Percentiles rank a stretch among this genome's conserved stretches.
These are phyloP conservation scores for Hypocryptadius cinnamomeus DNA, from an alignment of 2,113 vertebrate species.

Conservation along the genomic window DNA sequence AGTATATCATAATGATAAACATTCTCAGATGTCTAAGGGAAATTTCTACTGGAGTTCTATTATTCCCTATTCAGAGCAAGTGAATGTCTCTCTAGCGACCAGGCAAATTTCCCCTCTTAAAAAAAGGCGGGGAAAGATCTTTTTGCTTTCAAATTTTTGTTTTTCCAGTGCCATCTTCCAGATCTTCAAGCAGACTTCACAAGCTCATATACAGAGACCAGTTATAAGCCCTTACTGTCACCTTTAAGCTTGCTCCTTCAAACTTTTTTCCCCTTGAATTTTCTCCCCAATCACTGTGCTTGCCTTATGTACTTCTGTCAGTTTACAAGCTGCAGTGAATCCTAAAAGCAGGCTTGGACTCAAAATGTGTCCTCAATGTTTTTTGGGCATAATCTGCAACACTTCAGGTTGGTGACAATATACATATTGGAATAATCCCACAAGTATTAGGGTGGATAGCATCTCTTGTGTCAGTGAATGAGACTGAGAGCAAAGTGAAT, in stretches of 20 bases:
- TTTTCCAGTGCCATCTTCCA: neutral
- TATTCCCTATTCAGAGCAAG: neutral
- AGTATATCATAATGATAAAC: neutral
- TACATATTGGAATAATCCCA: neutral
- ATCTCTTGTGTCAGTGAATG: neutral
- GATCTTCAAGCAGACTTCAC: neutral
- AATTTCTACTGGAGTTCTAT: neutral
- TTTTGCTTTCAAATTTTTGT: neutral
- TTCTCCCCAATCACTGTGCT: neutral
- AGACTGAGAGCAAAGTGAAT: neutral
- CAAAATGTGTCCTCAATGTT: neutral
- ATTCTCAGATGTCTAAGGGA: neutral
- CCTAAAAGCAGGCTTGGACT: neutral
- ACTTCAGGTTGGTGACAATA: neutral
- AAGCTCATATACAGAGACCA: neutral
- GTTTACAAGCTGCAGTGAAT: neutral
- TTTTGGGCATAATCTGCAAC: neutral
- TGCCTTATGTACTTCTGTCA: neutral
- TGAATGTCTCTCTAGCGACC: neutral
- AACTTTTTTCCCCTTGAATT: neutral
- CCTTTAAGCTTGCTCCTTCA: neutral
- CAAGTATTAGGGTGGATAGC: neutral
- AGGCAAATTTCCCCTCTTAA: neutral
- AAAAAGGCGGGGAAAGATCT: neutral
- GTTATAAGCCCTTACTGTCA: neutral